Conservation (phyloP, 2,888 invertebrate species). For the Bimastos eiseni region DNA sequence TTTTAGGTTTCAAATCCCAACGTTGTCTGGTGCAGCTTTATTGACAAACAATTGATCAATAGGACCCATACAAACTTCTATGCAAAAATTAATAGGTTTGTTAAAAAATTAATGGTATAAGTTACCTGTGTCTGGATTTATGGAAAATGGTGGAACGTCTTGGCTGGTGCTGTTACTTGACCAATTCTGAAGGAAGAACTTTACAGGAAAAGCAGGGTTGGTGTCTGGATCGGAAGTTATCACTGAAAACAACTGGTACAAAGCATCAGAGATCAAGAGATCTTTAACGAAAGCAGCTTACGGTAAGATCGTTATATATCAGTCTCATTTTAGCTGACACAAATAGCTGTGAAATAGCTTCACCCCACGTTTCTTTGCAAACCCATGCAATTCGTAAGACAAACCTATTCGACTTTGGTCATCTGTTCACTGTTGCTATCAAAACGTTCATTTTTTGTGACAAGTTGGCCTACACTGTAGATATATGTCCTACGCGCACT, state of each 20-base stretch:
- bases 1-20: too few relatives aligned
- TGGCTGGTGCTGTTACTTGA: neutral
- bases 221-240: neutral
- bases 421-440: too few relatives aligned
- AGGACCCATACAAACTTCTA: neutral
- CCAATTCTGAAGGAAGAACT: neutral
- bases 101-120: neutral
- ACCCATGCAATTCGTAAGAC: neutral
- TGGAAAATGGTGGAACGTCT: neutral
- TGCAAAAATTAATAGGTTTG: too few relatives aligned
- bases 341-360: neutral
- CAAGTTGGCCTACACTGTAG: too few relatives aligned
- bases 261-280: neutral
- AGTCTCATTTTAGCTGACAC: neutral
- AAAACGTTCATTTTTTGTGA: too few relatives aligned
- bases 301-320: neutral
- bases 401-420: neutral
- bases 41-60: too few relatives aligned
- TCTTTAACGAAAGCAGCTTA: neutral
- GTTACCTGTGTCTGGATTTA: slow-evolving; percentile 22
- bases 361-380: neutral
- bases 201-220: neutral
- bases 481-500: too few relatives aligned
- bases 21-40: too few relatives aligned
- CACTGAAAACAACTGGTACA: neutral